phyloP scores from a whole-genome alignment of 37 sponge, comb jelly and placozoan genomes.

The Cladorhizidae sp. region DNA sequence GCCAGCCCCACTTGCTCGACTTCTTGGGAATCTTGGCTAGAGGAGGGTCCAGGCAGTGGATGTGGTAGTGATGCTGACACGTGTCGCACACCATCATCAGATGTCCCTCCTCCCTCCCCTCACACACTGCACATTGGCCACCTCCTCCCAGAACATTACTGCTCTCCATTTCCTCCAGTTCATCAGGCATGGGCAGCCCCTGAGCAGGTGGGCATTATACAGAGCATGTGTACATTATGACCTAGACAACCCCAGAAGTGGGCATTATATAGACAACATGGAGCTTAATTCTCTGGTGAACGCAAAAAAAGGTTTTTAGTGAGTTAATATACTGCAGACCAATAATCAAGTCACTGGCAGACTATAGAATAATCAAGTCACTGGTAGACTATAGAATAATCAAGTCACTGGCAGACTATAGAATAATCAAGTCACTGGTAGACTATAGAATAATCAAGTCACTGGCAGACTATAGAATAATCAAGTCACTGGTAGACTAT shows the following conservation, averaged over 20 bases:
- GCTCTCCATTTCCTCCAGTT: neutral
- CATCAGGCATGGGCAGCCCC: neutral
- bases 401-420: too few relatives aligned
- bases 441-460: too few relatives aligned
- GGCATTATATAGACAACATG: neutral
- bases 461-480: too few relatives aligned
- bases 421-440: too few relatives aligned
- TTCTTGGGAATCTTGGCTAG: constrained; percentile 81
- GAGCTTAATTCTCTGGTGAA: neutral
- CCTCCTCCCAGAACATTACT: neutral
- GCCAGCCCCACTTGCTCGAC: constrained; percentile 76
- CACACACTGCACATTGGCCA: constrained; percentile 39
- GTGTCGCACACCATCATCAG: constrained; percentile 80
- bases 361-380: too few relatives aligned
- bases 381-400: too few relatives aligned
- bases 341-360: too few relatives aligned
- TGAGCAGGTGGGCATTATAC: neutral
- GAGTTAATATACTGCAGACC: too few relatives aligned
- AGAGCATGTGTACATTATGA: too few relatives aligned
- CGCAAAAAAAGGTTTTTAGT: neutral
- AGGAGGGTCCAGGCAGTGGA: constrained; percentile 85
- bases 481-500: too few relatives aligned
- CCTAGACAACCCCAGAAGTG: too few relatives aligned
- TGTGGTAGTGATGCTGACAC: constrained; percentile 77
- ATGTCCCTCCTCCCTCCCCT: constrained; percentile 32